These are phyloP conservation scores for Habropoda laboriosa DNA, from an alignment of 1,140 invertebrate genomes.

Conservation along the genomic window DNA sequence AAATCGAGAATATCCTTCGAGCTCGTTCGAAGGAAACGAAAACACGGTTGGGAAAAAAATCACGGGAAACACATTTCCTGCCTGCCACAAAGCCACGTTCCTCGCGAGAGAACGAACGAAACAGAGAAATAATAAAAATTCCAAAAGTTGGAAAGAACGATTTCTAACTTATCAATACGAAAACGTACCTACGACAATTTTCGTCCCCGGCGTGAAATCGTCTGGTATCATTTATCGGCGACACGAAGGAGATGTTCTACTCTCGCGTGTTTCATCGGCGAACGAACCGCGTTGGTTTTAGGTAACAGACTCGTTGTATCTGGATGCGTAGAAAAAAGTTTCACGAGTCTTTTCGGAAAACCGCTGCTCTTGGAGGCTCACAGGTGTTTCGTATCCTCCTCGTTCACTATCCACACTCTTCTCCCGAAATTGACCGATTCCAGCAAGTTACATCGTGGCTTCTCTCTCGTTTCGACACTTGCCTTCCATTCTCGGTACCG, in stretches of 20 bases:
- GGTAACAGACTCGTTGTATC: not conserved
- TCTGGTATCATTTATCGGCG: constrained; percentile 37
- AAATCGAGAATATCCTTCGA: no score
- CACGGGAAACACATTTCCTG: constrained; percentile 7
- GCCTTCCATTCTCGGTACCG: no score
- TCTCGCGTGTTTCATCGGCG: not conserved
- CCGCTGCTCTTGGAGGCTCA: constrained; percentile 31
- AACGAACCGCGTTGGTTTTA: not conserved
- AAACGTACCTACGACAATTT: constrained; percentile 43
- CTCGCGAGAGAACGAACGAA: not conserved
- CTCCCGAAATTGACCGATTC: no score
- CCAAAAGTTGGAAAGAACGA: not conserved
- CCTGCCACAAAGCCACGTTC: not conserved
- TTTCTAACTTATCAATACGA: constrained; percentile 28
- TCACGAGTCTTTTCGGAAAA: not conserved
- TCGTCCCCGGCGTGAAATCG: constrained; percentile 5
- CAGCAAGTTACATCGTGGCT: no score
- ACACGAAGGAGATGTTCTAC: not conserved
- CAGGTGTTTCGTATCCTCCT: constrained; percentile 46
- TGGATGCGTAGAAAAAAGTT: not conserved
- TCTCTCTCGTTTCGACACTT: no score
- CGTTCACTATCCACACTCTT: not conserved
- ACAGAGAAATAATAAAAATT: not conserved
- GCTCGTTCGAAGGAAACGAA: not conserved
- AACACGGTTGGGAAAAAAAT: not conserved